phyloP scores from a whole-genome alignment of 2,113 vertebrate species.

The Syrmaticus mikado region DNA sequence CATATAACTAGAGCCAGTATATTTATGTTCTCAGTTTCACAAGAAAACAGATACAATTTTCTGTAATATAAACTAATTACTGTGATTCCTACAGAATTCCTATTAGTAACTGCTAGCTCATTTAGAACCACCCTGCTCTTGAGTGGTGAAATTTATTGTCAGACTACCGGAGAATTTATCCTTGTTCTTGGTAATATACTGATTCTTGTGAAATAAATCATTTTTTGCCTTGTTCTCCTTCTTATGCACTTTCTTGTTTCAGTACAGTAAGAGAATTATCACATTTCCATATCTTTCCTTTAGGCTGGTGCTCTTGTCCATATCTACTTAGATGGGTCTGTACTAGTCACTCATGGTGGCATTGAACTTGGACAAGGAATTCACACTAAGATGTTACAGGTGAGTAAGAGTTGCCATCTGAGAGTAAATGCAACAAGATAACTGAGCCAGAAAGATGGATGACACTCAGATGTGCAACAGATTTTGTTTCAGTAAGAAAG shows the following conservation, averaged over 20 bases:
- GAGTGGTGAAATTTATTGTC: not conserved
- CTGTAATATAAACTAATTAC: not conserved
- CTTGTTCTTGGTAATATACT: not conserved
- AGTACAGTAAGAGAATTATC: not conserved
- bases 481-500: not conserved
- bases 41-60: not conserved
- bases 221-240: not conserved
- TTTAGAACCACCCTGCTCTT: not conserved
- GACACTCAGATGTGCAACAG: not conserved
- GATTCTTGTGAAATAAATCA: not conserved
- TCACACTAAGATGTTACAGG: slow-evolving; percentile 88
- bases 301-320: slow-evolving; percentile 86
- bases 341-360: slow-evolving; percentile 85
- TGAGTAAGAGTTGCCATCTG: slow-evolving; percentile 22
- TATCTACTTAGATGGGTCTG: slow-evolving; percentile 87
- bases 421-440: not conserved
- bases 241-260: not conserved
- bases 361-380: slow-evolving; percentile 87
- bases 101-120: not conserved
- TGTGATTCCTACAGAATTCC: not conserved
- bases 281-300: not conserved
- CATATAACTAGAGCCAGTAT: not conserved
- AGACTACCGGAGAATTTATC: not conserved
- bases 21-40: not conserved
- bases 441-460: not conserved